These are phyloP conservation scores for Chrysotoxum bicinctum DNA, from an alignment of 2,888 invertebrate genomes.

Conservation along the genomic window DNA sequence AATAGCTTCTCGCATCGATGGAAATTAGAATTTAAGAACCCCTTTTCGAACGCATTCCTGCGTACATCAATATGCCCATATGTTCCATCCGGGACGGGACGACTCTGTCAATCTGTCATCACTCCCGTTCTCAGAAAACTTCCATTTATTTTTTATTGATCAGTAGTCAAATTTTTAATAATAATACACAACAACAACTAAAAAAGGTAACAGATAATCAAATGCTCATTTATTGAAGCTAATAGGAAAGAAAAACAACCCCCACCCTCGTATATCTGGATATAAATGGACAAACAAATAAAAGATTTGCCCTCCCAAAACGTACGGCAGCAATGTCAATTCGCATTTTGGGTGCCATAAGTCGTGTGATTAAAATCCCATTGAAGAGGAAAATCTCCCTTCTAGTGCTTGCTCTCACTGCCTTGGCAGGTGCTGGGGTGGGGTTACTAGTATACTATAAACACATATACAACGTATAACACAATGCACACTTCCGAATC, in stretches of 20 bases:
- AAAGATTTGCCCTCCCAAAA: conserved; percentile 60
- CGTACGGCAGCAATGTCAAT: conserved; percentile 77
- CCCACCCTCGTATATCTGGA: conserved; percentile 8
- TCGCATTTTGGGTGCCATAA: conserved; percentile 81
- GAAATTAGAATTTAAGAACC: conserved; percentile 32
- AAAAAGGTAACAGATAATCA: conserved; percentile 74
- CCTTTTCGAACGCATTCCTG: conserved; percentile 51
- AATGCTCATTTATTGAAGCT: conserved; percentile 81
- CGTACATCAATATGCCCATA: conserved; percentile 59
- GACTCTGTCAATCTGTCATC: conserved; percentile 40
- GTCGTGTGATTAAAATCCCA: conserved; percentile 82
- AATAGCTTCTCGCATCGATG: conserved; percentile 39
- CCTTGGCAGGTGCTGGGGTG: conserved; percentile 69
- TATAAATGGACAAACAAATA: conserved; percentile 61
- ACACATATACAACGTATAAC: background rate
- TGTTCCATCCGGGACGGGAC: conserved; percentile 62
- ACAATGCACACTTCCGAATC: conserved; percentile 67
- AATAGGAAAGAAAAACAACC: conserved; percentile 76
- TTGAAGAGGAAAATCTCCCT: conserved; percentile 75
- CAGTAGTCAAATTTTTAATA: conserved; percentile 63
- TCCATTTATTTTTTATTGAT: conserved; percentile 35
- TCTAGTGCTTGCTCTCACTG: conserved; percentile 47
- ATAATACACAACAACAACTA: conserved; percentile 40
- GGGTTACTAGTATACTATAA: conserved; percentile 39
- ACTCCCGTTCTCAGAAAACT: background rate